A percentile compares a stretch with the other conserved stretches of the same genome.
Evolutionary conservation across 2,797 vertebrate genomes (phyloP).

Genomic region (Lacerta viridis): DNA sequence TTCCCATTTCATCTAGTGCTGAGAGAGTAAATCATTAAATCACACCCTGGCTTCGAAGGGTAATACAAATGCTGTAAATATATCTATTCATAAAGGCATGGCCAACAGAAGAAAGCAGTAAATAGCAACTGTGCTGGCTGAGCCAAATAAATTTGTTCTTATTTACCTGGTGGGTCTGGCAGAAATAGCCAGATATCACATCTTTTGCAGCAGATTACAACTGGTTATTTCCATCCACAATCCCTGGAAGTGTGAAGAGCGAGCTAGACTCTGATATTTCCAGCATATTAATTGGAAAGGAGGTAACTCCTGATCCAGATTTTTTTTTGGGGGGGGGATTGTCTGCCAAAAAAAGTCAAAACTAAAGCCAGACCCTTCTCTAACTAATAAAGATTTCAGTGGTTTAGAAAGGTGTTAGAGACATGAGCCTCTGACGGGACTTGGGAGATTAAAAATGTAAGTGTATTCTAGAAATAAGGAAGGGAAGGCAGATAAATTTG

Average conservation of each 20-base stretch:
- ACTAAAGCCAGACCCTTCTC: neutral
- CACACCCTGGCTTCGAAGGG: neutral
- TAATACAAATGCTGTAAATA: neutral
- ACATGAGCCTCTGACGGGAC: neutral
- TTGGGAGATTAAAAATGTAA: neutral
- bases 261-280: neutral
- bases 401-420: neutral
- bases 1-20: neutral
- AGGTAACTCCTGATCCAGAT: neutral
- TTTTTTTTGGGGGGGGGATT: neutral
- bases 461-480: neutral
- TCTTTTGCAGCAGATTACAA: neutral
- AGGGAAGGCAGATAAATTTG: no score
- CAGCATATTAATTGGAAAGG: neutral
- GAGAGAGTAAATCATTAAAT: neutral
- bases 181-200: neutral
- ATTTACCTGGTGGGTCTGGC: neutral
- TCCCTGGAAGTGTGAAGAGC: neutral
- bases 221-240: neutral
- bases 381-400: neutral
- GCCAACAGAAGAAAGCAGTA: neutral
- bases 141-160: neutral
- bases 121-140: neutral
- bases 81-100: neutral
- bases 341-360: neutral